These are phyloP conservation scores for Amia ocellicauda DNA, from an alignment of 2,113 vertebrate species.

Conservation along the genomic window DNA sequence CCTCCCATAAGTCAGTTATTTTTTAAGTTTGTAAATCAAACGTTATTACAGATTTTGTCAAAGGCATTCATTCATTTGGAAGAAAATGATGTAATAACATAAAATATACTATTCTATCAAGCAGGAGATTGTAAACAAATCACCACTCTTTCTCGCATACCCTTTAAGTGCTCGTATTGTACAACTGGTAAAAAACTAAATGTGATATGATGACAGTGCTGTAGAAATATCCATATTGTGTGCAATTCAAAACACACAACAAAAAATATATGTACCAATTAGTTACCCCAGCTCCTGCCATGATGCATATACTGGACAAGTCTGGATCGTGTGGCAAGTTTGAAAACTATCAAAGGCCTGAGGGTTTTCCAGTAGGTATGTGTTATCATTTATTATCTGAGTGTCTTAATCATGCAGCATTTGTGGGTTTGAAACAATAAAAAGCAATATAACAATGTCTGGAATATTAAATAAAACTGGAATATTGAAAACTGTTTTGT, in stretches of 20 bases:
- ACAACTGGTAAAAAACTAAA: too few species aligned
- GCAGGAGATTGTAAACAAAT: neutral
- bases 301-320: conserved; percentile 69
- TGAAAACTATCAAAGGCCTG: conserved; percentile 68
- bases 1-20: too few species aligned
- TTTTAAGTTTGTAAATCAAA: too few species aligned
- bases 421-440: conserved; percentile 20
- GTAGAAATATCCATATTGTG: conserved; percentile 48
- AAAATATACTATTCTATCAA: too few species aligned
- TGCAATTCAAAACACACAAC: conserved; percentile 47
- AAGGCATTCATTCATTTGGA: too few species aligned
- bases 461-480: too few species aligned
- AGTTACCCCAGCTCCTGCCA: conserved; percentile 65
- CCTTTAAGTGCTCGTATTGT: too few species aligned
- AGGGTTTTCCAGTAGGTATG: conserved; percentile 74
- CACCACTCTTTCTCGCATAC: neutral
- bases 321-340: conserved; percentile 67
- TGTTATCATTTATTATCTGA: conserved; percentile 26
- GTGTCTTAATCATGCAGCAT: conserved; percentile 3
- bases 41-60: too few species aligned
- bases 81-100: too few species aligned
- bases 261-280: conserved; percentile 45
- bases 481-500: too few species aligned
- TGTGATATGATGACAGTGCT: too few species aligned
- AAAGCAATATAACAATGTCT: conserved; percentile 14